phyloP scores from a whole-genome alignment of 2,113 vertebrate genomes.

The Philantomba maxwellii region DNA sequence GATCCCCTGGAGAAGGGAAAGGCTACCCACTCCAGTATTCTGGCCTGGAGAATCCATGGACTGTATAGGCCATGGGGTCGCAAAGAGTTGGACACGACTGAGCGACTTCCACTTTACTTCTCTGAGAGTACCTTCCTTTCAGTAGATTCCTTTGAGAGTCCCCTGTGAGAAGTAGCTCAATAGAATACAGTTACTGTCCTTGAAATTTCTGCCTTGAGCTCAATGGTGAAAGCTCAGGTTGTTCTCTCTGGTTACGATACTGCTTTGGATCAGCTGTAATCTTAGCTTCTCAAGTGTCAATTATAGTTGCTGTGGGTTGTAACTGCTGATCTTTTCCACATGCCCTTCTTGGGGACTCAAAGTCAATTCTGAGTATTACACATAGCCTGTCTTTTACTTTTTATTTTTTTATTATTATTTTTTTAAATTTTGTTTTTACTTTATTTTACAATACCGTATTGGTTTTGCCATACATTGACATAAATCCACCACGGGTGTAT shows the following conservation, averaged over 20 bases:
- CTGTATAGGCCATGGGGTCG: neutral
- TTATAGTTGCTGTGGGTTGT: neutral
- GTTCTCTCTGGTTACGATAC: neutral
- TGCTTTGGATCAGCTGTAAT: neutral
- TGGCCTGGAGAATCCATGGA: neutral
- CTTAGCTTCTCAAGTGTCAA: neutral
- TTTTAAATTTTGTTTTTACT: no score
- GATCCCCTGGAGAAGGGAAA: neutral
- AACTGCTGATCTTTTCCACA: neutral
- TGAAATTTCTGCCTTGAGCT: neutral
- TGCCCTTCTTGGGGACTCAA: neutral
- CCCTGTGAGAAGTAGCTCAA: neutral
- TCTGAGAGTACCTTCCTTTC: neutral
- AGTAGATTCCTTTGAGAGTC: neutral
- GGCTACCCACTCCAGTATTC: neutral
- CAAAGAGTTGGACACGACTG: neutral
- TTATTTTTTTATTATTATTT: no score
- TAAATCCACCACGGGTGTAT: no score
- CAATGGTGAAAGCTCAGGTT: neutral
- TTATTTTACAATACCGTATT: no score
- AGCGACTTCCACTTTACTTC: neutral
- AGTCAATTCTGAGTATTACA: neutral
- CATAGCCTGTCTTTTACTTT: constrained; percentile 1
- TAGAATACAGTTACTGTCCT: neutral
- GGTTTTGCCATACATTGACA: no score